Evolutionary conservation across 1,140 invertebrate species (phyloP).

Genomic region (Drosophila pruinosa): DNA sequence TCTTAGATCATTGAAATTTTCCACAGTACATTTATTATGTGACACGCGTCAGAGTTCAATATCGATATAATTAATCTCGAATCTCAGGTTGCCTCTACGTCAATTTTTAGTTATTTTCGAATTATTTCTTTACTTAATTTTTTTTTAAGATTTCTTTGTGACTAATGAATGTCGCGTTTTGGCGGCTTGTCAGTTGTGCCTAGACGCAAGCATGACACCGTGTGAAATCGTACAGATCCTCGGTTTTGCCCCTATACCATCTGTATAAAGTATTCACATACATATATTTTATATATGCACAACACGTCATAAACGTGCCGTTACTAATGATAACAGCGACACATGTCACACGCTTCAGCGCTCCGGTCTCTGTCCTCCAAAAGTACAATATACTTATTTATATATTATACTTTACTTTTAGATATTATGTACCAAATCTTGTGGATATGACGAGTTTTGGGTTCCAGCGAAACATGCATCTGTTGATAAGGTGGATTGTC

Average conservation of each 20-base stretch:
- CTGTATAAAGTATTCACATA: not conserved
- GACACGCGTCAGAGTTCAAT: conserved; percentile 58
- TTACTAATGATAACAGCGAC: conserved; percentile 65
- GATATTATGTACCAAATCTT: no score
- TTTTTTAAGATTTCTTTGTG: conserved; percentile 43
- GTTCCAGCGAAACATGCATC: no score
- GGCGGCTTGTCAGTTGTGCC: conserved; percentile 58
- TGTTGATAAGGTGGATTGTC: not conserved
- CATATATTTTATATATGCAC: conserved; percentile 1
- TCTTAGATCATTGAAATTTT: not conserved
- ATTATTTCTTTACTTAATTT: not conserved
- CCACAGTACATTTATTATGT: not conserved
- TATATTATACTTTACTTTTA: not conserved
- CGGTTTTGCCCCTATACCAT: not conserved
- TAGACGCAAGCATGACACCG: conserved; percentile 25
- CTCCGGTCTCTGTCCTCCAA: conserved; percentile 7
- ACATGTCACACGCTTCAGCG: conserved; percentile 37
- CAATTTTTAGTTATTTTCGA: conserved; percentile 35
- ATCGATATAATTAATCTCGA: conserved; percentile 54
- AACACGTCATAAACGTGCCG: conserved; percentile 50
- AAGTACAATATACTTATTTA: not conserved
- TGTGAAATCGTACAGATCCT: conserved; percentile 54
- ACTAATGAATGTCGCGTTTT: conserved; percentile 65
- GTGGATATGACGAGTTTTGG: no score
- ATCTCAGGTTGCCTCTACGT: conserved; percentile 12